Evolutionary conservation across 2,113 vertebrate species (phyloP), one percentile per base, ranked within the genome.

Genomic region (human): DNA sequence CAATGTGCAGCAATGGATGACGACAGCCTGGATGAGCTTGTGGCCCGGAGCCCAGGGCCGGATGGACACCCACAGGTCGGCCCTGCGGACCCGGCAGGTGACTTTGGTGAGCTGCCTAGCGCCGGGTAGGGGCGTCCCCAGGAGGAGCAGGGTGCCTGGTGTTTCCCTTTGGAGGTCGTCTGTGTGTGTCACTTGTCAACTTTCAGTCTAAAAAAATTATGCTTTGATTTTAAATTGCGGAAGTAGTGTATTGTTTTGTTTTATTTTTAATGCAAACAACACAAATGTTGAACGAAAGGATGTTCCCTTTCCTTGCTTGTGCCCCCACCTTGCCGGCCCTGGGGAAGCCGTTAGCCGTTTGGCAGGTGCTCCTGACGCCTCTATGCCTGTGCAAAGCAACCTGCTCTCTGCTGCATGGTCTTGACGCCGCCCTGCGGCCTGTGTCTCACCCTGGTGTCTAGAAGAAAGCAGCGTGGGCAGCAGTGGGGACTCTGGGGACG

Each of bases 1-100:
- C 98, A 1, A 99, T 99, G 99, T 97, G 98, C 98, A 98, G 97
- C 96, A 98, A 99, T 99, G 99, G 99, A 99, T 94, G 99, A 99
- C 22, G 99, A 99, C 98, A 99, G 99, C 97, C 99, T 99, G 97
- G 99, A 99, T 17, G 99, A 99, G 90, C 98, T 99, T 90, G 99
- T 99, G 96, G 99, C 99, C 97, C 98, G 76, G 83, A 99, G 98
- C 25, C 90, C 98, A 0, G 98, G 98, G 0, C 97, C 98, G 3
- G 98, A 98, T 59, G 99, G 99, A 98, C 98, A 97, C 75, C 99
- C 96, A 43, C 98, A 97, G 70, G 98, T 98, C n/a, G 83, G 97
- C 16, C 16, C 98, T 0, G 95, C 89, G 0, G 95, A 92, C 3
- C 96, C 98, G 68, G 98, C 99, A 93, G 99, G 99, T 25, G 98